Percentiles rank a stretch among this genome's conserved stretches.
Conservation (phyloP, 2,888 invertebrate genomes). For the Erebia ligea region DNA sequence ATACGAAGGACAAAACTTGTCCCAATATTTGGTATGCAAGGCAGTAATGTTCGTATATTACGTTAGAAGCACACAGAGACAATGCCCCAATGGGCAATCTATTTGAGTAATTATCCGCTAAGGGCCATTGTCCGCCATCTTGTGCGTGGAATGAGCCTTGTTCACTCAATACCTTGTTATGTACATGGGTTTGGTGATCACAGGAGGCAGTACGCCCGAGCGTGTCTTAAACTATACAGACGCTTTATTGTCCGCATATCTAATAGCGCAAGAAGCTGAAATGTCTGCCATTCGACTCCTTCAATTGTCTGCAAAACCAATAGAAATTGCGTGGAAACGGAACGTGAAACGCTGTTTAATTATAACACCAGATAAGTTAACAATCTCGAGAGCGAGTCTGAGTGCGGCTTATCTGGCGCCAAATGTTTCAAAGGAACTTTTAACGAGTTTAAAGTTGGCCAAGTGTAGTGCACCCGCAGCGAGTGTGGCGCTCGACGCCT, state of each 20-base stretch:
- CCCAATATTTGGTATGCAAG: constrained; percentile 56
- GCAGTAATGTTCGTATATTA: constrained; percentile 68
- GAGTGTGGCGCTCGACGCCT: constrained; percentile 63
- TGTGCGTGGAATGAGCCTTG: constrained; percentile 79
- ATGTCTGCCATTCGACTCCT: constrained; percentile 24
- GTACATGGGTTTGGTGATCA: constrained; percentile 67
- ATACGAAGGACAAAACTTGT: constrained; percentile 40
- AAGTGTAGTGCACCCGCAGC: constrained; percentile 75
- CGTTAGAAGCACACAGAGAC: constrained; percentile 67
- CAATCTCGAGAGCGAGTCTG: constrained; percentile 76
- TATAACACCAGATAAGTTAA: constrained; percentile 80
- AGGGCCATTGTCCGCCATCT: constrained; percentile 82
- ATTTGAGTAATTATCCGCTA: constrained; percentile 83
- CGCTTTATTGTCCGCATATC: constrained; percentile 24
- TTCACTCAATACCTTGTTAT: constrained; percentile 73
- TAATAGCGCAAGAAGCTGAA: constrained; percentile 12
- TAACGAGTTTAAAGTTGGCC: constrained; percentile 82
- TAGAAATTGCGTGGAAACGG: constrained; percentile 51
- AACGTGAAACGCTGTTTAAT: constrained; percentile 71
- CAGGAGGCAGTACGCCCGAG: constrained; percentile 29
- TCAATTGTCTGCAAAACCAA: constrained; percentile 41
- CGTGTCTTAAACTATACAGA: constrained; percentile 27
- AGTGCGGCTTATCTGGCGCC: constrained; percentile 82
- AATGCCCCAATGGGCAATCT: constrained; percentile 82
- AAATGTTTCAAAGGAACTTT: constrained; percentile 82